phyloP scores from a whole-genome alignment of 2,888 invertebrate genomes.

The Copidosoma aretas region DNA sequence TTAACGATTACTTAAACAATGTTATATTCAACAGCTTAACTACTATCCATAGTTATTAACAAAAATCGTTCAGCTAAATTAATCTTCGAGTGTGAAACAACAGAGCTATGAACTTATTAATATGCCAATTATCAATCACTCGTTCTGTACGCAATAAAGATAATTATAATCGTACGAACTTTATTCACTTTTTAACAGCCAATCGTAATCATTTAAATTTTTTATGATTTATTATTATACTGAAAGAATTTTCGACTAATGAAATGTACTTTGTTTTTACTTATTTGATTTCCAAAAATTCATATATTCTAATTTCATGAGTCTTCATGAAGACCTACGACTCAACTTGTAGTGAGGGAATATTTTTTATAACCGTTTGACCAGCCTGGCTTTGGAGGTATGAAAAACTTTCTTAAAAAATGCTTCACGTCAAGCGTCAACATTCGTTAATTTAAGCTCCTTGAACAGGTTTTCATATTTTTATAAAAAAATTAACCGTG shows the following conservation, averaged over 20 bases:
- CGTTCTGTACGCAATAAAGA: not conserved
- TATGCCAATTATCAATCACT: constrained; percentile 15
- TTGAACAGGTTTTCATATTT: not conserved
- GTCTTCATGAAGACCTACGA: constrained; percentile 20
- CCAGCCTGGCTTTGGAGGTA: constrained; percentile 16
- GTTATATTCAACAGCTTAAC: no score
- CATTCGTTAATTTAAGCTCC: not conserved
- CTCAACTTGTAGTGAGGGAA: constrained; percentile 27
- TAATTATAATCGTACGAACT: constrained; percentile 18
- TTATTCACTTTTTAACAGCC: constrained; percentile 11
- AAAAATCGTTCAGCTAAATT: constrained; percentile 22
- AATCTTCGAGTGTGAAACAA: constrained; percentile 26
- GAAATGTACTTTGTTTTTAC: no score
- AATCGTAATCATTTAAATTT: constrained; percentile 3
- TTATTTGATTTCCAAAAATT: not conserved
- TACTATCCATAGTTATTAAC: not conserved
- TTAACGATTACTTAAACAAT: not conserved
- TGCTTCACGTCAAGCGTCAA: no score
- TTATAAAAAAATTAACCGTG: not conserved
- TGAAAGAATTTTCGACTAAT: constrained; percentile 10
- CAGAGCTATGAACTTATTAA: constrained; percentile 24
- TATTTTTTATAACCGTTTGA: constrained; percentile 20
- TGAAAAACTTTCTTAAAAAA: constrained; percentile 1
- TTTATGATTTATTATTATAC: constrained; percentile 1
- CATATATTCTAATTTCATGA: constrained; percentile 10